Percentiles rank a stretch among this genome's conserved stretches.
Conservation (phyloP, 2,888 invertebrate species). For the Alviniconcha strummeri region DNA sequence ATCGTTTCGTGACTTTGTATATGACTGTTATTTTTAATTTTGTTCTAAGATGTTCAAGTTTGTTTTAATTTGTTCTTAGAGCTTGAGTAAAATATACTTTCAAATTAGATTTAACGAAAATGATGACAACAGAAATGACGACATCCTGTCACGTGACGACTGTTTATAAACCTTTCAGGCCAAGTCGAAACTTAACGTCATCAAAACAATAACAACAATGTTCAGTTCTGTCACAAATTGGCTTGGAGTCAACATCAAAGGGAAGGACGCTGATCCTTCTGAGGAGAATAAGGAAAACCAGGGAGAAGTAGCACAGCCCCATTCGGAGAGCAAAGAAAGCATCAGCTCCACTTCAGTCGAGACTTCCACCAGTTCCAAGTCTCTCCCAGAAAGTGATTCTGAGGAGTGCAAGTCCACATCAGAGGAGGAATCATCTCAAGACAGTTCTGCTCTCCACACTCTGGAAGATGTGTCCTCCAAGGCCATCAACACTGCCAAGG, state of each 20-base stretch:
- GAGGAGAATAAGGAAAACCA: slow-evolving; percentile 50
- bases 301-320: slow-evolving; percentile 31
- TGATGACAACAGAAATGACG: slow-evolving; percentile 18
- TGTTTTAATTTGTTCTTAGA: too few species aligned
- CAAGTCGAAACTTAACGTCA: slow-evolving; percentile 6
- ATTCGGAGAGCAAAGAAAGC: slow-evolving; percentile 45
- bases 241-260: slow-evolving; percentile 60
- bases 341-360: slow-evolving; percentile 43
- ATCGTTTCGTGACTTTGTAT: background rate
- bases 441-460: slow-evolving; percentile 56
- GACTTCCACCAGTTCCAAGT: slow-evolving; percentile 43
- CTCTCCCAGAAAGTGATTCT: slow-evolving; percentile 43
- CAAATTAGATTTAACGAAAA: background rate
- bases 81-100: background rate
- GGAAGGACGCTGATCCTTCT: slow-evolving; percentile 47
- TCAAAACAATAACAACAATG: slow-evolving; percentile 44
- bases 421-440: slow-evolving; percentile 45
- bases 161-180: slow-evolving; percentile 38
- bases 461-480: slow-evolving; percentile 69
- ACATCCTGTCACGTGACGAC: slow-evolving; percentile 37
- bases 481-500: slow-evolving; percentile 69
- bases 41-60: too few species aligned
- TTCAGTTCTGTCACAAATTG: slow-evolving; percentile 65
- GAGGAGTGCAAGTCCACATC: slow-evolving; percentile 39
- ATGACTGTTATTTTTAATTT: background rate